A percentile compares a stretch with the other conserved stretches of the same genome.
phyloP scores from a whole-genome alignment of 2,113 vertebrate species.

The Cyanistes caeruleus region DNA sequence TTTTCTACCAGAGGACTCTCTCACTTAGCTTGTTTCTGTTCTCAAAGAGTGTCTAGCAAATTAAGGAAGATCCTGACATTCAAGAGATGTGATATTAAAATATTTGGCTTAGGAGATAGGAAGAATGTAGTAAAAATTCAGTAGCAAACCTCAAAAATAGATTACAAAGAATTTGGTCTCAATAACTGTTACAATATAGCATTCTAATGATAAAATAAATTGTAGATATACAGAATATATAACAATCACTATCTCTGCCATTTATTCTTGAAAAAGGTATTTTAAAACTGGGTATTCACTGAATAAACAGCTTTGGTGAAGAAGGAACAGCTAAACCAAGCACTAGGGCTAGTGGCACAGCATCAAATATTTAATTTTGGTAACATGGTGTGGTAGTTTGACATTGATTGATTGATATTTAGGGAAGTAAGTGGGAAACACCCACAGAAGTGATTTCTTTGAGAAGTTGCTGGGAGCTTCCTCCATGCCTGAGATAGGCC shows the following conservation, averaged over 20 bases:
- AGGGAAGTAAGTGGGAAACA: too few relatives aligned
- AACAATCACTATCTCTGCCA: not conserved
- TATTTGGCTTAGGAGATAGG: not conserved
- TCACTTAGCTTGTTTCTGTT: not conserved
- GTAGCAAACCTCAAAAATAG: not conserved
- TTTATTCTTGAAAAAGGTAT: not conserved
- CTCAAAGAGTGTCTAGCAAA: not conserved
- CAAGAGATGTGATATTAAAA: not conserved
- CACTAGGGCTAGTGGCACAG: not conserved
- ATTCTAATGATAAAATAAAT: not conserved
- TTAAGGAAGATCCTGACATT: not conserved
- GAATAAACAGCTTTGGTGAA: not conserved
- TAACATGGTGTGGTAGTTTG: not conserved
- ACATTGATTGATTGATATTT: too few relatives aligned
- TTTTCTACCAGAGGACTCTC: not conserved
- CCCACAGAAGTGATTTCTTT: too few relatives aligned
- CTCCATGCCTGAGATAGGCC: too few relatives aligned
- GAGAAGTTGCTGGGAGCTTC: too few relatives aligned
- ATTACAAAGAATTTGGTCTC: not conserved
- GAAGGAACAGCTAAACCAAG: not conserved
- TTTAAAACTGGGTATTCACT: not conserved
- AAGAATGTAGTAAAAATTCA: not conserved
- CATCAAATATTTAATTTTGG: not conserved
- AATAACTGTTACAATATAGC: not conserved
- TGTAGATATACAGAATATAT: not conserved